Evolutionary conservation across 2,888 invertebrate species (phyloP).

Genomic region (Sminthurides aquaticus): DNA sequence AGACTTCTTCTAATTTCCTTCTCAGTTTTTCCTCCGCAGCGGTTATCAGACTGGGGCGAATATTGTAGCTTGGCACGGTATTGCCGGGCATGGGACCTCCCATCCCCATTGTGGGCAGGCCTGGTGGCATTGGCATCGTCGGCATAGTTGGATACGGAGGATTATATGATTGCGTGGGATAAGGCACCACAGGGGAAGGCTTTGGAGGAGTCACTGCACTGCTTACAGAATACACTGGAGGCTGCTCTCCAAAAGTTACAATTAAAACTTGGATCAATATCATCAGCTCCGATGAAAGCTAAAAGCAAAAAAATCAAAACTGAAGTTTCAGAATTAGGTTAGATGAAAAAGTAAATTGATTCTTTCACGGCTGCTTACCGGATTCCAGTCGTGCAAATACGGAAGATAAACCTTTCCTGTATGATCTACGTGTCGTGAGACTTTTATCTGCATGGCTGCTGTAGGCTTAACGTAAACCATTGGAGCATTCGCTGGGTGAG

Average conservation of each 20-base stretch:
- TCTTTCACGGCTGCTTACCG: constrained; percentile 50
- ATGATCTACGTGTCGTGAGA: constrained; percentile 86
- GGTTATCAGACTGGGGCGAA: constrained; percentile 83
- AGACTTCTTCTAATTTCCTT: constrained; percentile 56
- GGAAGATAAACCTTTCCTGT: constrained; percentile 94
- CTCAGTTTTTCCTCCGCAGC: constrained; percentile 92
- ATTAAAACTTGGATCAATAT: constrained; percentile 86
- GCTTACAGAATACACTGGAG: constrained; percentile 75
- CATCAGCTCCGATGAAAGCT: constrained; percentile 65
- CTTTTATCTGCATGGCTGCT: constrained; percentile 87
- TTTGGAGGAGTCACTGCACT: constrained; percentile 35
- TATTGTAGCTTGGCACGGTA: constrained; percentile 45
- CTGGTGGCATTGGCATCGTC: constrained; percentile 42
- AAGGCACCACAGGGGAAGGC: constrained; percentile 27
- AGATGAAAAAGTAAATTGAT: constrained; percentile 16
- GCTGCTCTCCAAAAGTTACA: constrained; percentile 85
- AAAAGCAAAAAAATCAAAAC: too few relatives aligned
- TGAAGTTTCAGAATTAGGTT: constrained; percentile 24
- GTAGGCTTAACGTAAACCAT: constrained; percentile 72
- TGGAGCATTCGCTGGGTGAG: constrained; percentile 93
- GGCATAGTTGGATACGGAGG: constrained; percentile 27
- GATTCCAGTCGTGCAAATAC: constrained; percentile 89
- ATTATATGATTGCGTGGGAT: constrained; percentile 26
- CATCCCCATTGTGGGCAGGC: constrained; percentile 9
- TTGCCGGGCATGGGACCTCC: constrained; percentile 13